phyloP scores from a whole-genome alignment of 2,888 invertebrate species.

The Rotaria sp. region DNA sequence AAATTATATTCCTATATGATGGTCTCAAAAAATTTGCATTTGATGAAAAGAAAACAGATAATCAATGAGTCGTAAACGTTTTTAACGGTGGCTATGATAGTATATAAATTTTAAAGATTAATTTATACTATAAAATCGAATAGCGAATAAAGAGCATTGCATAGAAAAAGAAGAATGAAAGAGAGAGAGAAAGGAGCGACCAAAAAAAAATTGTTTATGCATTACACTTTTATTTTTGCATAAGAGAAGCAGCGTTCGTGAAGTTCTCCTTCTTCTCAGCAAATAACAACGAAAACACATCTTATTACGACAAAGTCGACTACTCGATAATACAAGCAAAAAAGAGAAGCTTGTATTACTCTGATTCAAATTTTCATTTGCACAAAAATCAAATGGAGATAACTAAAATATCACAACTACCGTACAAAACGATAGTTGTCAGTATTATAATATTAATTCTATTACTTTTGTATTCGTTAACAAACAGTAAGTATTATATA shows the following conservation, averaged over 20 bases:
- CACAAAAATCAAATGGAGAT: not conserved
- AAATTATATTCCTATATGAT: too few species aligned
- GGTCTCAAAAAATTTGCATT: too few species aligned
- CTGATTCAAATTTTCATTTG: not conserved
- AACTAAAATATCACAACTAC: not conserved
- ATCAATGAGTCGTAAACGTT: not conserved
- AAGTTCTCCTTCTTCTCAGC: not conserved
- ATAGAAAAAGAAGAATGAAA: not conserved
- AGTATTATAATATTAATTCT: not conserved
- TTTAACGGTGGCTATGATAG: not conserved
- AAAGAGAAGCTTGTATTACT: not conserved
- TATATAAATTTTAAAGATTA: not conserved
- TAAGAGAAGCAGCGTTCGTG: not conserved
- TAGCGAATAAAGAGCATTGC: not conserved
- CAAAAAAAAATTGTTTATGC: not conserved
- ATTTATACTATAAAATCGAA: not conserved
- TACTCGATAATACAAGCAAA: not conserved
- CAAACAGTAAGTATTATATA: not conserved
- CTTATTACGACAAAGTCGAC: not conserved
- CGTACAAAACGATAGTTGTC: not conserved
- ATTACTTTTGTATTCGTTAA: not conserved
- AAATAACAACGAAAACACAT: constrained; percentile 13
- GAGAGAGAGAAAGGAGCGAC: not conserved
- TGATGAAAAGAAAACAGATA: not conserved
- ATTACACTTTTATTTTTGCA: not conserved